Percentiles rank a stretch among this genome's conserved stretches.
Evolutionary conservation across 2,888 invertebrate genomes (phyloP).

Genomic region (Tachina lurida): DNA sequence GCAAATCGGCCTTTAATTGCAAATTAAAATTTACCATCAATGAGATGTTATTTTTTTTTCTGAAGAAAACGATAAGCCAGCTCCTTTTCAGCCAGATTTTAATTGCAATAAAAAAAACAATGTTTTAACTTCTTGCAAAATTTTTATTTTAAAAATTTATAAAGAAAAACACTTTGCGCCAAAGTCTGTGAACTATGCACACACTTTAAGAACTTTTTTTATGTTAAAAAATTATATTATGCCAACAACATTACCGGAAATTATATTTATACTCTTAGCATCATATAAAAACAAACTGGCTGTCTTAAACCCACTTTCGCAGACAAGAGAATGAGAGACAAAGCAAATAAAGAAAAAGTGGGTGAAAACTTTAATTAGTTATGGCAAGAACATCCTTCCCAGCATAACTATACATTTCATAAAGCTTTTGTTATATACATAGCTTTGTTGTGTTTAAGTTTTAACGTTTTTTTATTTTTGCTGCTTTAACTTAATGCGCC

Average conservation of each 20-base stretch:
- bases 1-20: background rate
- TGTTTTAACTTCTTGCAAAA: background rate
- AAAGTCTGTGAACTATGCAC: background rate
- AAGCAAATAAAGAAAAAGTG: background rate
- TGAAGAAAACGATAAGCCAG: background rate
- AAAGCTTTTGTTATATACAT: slow-evolving; percentile 1
- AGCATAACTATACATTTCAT: slow-evolving; percentile 7
- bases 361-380: slow-evolving; percentile 65
- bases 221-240: slow-evolving; percentile 9
- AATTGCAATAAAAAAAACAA: too few relatives aligned
- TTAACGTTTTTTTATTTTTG: background rate
- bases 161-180: background rate
- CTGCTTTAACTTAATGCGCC: slow-evolving; percentile 12
- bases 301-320: slow-evolving; percentile 9
- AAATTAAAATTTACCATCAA: background rate
- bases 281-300: background rate
- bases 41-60: background rate
- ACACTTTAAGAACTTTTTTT: background rate
- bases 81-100: too few relatives aligned
- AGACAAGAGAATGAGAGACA: background rate
- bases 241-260: slow-evolving; percentile 39
- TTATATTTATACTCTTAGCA: slow-evolving; percentile 31
- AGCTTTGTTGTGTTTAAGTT: slow-evolving; percentile 36
- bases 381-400: slow-evolving; percentile 44
- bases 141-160: background rate